Evolutionary conservation across 1,140 invertebrate species (phyloP), one percentile per base, ranked within the genome.

Genomic region (Scylla paramamosain): DNA sequence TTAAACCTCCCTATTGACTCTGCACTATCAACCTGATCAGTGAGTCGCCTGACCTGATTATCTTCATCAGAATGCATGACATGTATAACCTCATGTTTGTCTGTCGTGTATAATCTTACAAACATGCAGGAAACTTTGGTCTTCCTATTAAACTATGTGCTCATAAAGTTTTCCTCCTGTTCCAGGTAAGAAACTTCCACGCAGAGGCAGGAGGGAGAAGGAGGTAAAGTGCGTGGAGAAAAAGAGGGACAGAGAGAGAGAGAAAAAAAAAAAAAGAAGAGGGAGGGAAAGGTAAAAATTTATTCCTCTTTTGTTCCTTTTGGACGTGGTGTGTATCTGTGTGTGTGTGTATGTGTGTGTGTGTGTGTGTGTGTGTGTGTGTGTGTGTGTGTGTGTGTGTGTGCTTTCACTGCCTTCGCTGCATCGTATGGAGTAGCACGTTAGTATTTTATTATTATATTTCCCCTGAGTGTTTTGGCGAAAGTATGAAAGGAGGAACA

Each of bases 351-450:
- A 20, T 84, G 83, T 84, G 83, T 84, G 31, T 84, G 83, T 84
- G 28, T 29, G 83, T 84, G 83, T 32, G 31, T 84, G 83, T 84
- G 83, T 32, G 83, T 25, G n/a, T 12, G 83, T 32, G 83, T 32
- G 83, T 32, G 83, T 84, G 83, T 32, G 83, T 84, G 83, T 84
- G 83, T 84, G 83, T 84, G 83, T 84, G 83, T 84, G 83, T 84
- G 83, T 84, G 83, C n/a, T 84, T 10, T 84, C 2, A 31, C 4
- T 87, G 84, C 25, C 31, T 87, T 46, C n/a, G 1, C 25, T 77
- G 12, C 67, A 20, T 20, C 12, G 12, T 77, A n/a, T 25, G 20
- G 1, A 77, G n/a, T n/a, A n/a, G 67, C 67, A n/a, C 25, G 67
- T 25, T n/a, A n/a, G 8, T n/a, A 77, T n/a, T n/a, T 77, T 77